Evolutionary conservation across 2,888 invertebrate species (phyloP), one percentile per base, ranked within the genome.

Genomic region (Dynastes maya): DNA sequence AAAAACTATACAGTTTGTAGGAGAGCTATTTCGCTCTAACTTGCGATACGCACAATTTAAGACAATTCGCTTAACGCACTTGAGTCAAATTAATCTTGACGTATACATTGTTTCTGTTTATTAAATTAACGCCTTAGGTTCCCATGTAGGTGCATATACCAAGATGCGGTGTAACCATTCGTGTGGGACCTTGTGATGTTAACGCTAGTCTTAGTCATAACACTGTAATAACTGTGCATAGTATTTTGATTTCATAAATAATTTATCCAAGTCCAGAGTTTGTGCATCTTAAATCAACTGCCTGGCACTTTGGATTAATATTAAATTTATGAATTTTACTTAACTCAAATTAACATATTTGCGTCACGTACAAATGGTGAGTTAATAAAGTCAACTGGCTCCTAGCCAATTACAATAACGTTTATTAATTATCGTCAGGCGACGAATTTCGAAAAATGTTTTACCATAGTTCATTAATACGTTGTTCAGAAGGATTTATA

Each of bases 281-380:
- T 29, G 53, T 32, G 53, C 16, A 5, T 37, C 6, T 55, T 72
- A 72, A 72, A 72, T 61, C 61, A 72, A 29, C 58, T 16, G 61
- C 16, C 45, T 61, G 72, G 61, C 72, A 72, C 45, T 72, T 72
- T 45, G 58, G 58, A 72, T 72, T 72, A 72, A 61, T 72, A 72
- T 40, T 61, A 37, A 58, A 72, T 72, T 72, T 72, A 72, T 72
- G 58, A 72, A 72, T 58, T 61, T 58, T 27, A 45, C 61, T 61
- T 72, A 61, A 72, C 61, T 45, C 72, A 37, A 72, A 72, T 72
- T 72, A 72, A 72, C 72, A 72, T 72, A 72, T 72, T 72, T 45
- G 49, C 61, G 45, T 40, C n/a, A 13, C 72, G 40, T 72, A 61
- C 72, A 45, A 72, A 61, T 72, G 61, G 58, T 72, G 22, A 72